Conservation (phyloP, 2,888 invertebrate genomes). For the Phragmatobia fuliginosa region DNA sequence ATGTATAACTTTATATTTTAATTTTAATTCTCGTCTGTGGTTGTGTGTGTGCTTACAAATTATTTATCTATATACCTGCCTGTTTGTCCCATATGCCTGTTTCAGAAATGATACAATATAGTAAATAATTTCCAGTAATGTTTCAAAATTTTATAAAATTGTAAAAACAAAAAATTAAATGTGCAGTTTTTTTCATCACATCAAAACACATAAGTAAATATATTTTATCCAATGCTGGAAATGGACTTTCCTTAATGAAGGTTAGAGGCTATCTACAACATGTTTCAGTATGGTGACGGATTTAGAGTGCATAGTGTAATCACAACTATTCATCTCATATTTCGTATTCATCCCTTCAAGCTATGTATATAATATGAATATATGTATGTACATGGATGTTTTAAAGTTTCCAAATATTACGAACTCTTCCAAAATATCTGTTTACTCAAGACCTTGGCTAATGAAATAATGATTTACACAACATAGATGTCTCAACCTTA, state of each 20-base stretch:
- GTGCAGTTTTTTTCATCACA: too few species aligned
- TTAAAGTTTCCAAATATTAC: constrained; percentile 15
- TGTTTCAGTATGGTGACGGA: too few species aligned
- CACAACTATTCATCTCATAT: too few species aligned
- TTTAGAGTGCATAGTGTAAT: too few species aligned
- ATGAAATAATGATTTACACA: constrained; percentile 23
- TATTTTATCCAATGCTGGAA: too few species aligned
- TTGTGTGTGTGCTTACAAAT: background rate
- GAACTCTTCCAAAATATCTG: background rate
- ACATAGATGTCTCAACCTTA: constrained; percentile 33
- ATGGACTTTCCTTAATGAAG: too few species aligned
- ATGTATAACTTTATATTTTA: background rate
- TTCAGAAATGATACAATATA: background rate
- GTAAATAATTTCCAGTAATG: background rate
- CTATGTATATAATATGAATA: background rate
- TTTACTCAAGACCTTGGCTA: constrained; percentile 18
- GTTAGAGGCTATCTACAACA: too few species aligned
- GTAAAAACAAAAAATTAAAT: too few species aligned
- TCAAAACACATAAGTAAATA: too few species aligned
- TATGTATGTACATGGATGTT: background rate
- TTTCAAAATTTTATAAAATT: too few species aligned
- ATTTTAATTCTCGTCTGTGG: background rate
- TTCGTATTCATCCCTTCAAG: background rate
- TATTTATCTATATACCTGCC: background rate
- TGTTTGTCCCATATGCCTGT: background rate